Base-by-base conservation (phyloP, 2,888 invertebrate species). In the Ypsolopha sequella region DNA sequence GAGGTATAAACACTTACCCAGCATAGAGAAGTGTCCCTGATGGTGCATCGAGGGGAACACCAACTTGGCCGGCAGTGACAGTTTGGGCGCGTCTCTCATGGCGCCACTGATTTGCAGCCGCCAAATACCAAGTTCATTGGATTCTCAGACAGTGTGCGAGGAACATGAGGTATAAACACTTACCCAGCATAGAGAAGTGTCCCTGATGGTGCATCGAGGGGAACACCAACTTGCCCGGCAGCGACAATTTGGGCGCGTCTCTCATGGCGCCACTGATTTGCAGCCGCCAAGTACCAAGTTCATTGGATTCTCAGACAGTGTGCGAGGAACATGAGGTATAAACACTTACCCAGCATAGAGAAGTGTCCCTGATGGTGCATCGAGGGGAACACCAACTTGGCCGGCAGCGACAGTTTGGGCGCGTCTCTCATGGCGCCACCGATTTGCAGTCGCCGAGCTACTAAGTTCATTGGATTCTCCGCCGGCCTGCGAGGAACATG, bases 41-140 rank as follows among this genome's bases (percentile, higher is more conserved):
- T 97, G 96, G 77, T 98, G 97, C 90, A 97, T 93, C 74, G 97
- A 97, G 55, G 98, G 98, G 87, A 98, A 98, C 58, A 98, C 97
- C 56, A 98, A 89, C 88, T 98, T 98, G 63, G 98, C 98, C 38
- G 98, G 98, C 68, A 98, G 89, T 61, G 97, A 97, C 60, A 98
- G 89, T 78, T 98, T 98, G 53, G 98, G 98, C 54, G 96, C 95
- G 72, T 98, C 97, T 60, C 94, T 92, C 60, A 94, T 93, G 51
- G 96, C 93, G 51, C 95, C 95, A 56, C 95, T 95, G 61, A 98
- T 89, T 84, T 97, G 96, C 64, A 98, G 88, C 76, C 96, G 95
- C 58, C 97, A 91, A 48, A 98, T 56, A 98, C n/a, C n/a, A n/a
- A n/a, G n/a, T n/a, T n/a, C n/a, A n/a, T n/a, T n/a, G n/a, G n/a